phyloP scores from a whole-genome alignment of 2,113 vertebrate species.

The Microtus ochrogaster region DNA sequence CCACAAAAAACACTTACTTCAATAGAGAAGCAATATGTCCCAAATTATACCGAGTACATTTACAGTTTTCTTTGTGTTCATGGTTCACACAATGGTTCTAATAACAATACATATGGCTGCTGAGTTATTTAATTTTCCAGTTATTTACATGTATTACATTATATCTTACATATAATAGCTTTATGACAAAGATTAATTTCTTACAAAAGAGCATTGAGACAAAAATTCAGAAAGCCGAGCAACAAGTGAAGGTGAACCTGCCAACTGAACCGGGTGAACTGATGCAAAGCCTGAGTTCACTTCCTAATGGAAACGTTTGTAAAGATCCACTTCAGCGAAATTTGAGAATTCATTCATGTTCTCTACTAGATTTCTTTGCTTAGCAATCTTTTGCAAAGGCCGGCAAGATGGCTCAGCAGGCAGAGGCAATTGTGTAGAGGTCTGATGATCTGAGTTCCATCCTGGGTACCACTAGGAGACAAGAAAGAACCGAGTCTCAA shows the following conservation, averaged over 20 bases:
- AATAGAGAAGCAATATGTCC: background rate
- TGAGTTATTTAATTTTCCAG: conserved; percentile 9
- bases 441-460: background rate
- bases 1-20: background rate
- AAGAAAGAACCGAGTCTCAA: background rate
- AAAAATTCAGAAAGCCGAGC: background rate
- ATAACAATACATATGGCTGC: background rate
- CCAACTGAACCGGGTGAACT: background rate
- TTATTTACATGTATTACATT: background rate
- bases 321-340: background rate
- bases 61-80: conserved; percentile 30
- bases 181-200: background rate
- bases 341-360: background rate
- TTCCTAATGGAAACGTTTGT: background rate
- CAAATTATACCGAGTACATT: background rate
- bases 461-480: background rate
- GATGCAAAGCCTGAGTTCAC: background rate
- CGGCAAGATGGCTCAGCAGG: background rate
- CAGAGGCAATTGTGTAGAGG: background rate
- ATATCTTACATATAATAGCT: background rate
- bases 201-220: background rate
- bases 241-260: background rate
- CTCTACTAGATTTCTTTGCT: background rate
- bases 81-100: background rate
- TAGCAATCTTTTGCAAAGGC: background rate